Evolutionary conservation across 2,113 vertebrate genomes (phyloP), one percentile per base, ranked within the genome.

Genomic region (Ptilonorhynchus violaceus): DNA sequence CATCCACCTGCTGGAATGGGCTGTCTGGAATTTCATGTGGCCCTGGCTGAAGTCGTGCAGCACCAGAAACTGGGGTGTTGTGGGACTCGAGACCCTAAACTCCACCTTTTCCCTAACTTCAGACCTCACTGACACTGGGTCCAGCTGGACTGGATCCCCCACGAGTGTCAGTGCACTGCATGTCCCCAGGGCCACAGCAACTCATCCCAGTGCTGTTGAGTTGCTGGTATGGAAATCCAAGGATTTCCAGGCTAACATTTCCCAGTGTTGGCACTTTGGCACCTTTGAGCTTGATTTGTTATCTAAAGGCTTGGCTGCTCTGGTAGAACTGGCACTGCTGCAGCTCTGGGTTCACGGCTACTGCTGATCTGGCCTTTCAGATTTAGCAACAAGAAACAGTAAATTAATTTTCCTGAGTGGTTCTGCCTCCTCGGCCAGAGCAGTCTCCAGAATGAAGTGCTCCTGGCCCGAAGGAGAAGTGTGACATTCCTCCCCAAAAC

Each of bases 121-220:
- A 19, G n/a, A 25, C 31, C 18, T 8, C 0, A 1, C 2, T 78
- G 56, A 14, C 2, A 1, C 22, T 56, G 47, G 17, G 13, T 30
- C 27, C 52, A 15, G 31, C 14, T 35, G 33, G 47, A 33, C 18
- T 0, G 2, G 41, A 42, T 69, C 41, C 24, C 5, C 37, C 6
- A 3, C 0, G 1, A 37, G n/a, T 5, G 5, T 35, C 22, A 33
- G 39, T 11, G 8, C 85, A n/a, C 25, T 13, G 14, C 6, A 0
- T 5, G 9, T 27, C 28, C 13, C 41, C 6, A 6, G 27, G 47
- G 16, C 13, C 35, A 39, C 33, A 37, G 63, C 58, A 86, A 19
- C 22, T 79, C 77, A 24, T 59, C 30, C 53, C 1, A 1, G 11
- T 33, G 52, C 66, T 86, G 67, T 44, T 30, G 78, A 44, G 20